These are phyloP conservation scores for Dione juno DNA, from an alignment of 2,888 invertebrate species.

Conservation along the genomic window DNA sequence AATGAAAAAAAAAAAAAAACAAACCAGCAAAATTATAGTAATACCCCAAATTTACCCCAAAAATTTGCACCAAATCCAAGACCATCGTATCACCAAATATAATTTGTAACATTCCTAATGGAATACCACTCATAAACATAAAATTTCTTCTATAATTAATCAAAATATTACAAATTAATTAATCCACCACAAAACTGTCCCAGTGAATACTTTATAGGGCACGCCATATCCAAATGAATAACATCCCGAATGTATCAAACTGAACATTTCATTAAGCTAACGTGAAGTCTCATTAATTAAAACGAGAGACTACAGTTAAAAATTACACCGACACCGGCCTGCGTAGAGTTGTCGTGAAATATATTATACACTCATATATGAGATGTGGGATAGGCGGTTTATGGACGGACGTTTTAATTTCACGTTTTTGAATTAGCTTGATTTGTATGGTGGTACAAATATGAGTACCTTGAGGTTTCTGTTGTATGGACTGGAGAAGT, in stretches of 20 bases:
- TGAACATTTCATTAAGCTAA: slow-evolving; percentile 54
- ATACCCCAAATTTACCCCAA: too few relatives aligned
- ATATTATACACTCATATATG: slow-evolving; percentile 37
- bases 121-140: not conserved
- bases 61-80: too few relatives aligned
- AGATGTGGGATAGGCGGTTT: not conserved
- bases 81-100: too few relatives aligned
- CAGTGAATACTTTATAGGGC: slow-evolving; percentile 31
- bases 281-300: slow-evolving; percentile 51
- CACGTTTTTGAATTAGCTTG: not conserved
- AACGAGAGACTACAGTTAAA: slow-evolving; percentile 52
- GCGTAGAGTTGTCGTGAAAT: slow-evolving; percentile 48
- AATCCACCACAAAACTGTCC: slow-evolving; percentile 24
- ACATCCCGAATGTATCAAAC: slow-evolving; percentile 50
- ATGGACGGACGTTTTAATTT: slow-evolving; percentile 1
- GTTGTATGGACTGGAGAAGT: too few relatives aligned
- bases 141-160: slow-evolving; percentile 9
- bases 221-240: slow-evolving; percentile 47
- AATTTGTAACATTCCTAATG: too few relatives aligned
- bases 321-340: slow-evolving; percentile 48
- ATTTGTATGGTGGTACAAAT: too few relatives aligned
- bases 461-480: too few relatives aligned
- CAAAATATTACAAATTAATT: slow-evolving; percentile 14
- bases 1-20: too few relatives aligned
- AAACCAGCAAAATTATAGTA: too few relatives aligned